Conservation (phyloP, 2,797 vertebrate genomes). For the Rhyacichthys aspro region DNA sequence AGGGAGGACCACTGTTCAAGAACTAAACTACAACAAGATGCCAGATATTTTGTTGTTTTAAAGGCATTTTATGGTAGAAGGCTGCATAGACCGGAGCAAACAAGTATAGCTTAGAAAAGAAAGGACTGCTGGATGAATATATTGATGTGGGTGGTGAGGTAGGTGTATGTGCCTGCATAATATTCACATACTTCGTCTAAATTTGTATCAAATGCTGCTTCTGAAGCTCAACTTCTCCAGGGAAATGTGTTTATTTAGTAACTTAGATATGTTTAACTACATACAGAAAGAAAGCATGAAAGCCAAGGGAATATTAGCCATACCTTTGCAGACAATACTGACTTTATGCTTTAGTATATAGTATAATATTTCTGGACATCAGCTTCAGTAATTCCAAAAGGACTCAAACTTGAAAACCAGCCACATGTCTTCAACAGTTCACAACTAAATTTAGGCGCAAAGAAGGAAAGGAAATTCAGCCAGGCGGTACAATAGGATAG, state of each 20-base stretch:
- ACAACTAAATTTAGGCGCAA: constrained; percentile 10
- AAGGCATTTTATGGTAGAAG: too few species aligned
- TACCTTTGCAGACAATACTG: too few species aligned
- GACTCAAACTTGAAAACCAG: constrained; percentile 32
- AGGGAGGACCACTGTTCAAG: background rate
- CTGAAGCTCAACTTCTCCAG: constrained; percentile 25
- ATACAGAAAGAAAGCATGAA: background rate
- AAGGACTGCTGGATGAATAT: constrained; percentile 15
- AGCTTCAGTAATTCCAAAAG: constrained; percentile 20
- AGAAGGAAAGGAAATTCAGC: constrained; percentile 11
- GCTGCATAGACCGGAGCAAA: too few species aligned
- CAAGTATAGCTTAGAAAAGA: background rate
- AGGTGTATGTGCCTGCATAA: constrained; percentile 9
- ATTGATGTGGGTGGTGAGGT: constrained; percentile 13
- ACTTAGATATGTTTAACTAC: constrained; percentile 38
- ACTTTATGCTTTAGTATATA: too few species aligned
- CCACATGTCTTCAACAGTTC: constrained; percentile 17
- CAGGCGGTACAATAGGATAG: constrained; percentile 17
- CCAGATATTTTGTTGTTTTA: too few species aligned
- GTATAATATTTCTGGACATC: too few species aligned
- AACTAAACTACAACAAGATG: background rate
- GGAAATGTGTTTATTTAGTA: constrained; percentile 41
- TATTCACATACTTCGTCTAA: constrained; percentile 39
- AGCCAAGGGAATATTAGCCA: too few species aligned
- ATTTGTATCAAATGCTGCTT: constrained; percentile 34